Conservation (phyloP, 2,888 invertebrate species). For the Coleophora deauratella region DNA sequence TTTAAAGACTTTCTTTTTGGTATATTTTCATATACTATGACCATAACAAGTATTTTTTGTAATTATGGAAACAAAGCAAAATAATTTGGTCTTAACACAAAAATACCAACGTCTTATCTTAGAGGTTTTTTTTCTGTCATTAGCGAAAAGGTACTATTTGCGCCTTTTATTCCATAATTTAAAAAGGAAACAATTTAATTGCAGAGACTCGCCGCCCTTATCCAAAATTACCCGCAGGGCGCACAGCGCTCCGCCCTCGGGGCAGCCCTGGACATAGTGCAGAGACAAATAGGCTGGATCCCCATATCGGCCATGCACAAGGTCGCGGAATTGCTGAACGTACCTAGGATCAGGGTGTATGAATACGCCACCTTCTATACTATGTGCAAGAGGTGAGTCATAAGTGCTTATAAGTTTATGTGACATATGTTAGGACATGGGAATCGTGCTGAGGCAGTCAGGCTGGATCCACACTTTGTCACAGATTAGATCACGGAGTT, state of each 20-base stretch:
- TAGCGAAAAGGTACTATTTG: too few relatives aligned
- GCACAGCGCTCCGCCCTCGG: constrained; percentile 40
- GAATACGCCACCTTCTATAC: constrained; percentile 57
- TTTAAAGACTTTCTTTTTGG: too few relatives aligned
- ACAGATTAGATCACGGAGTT: too few relatives aligned
- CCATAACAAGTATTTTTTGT: too few relatives aligned
- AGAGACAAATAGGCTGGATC: constrained; percentile 61
- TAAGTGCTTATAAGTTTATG: neutral
- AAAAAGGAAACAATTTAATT: constrained; percentile 12
- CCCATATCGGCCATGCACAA: constrained; percentile 63
- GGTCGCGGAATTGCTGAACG: constrained; percentile 43
- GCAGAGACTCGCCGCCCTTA: constrained; percentile 45
- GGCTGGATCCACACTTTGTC: too few relatives aligned
- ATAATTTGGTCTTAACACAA: too few relatives aligned
- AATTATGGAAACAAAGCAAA: too few relatives aligned
- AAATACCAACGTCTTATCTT: too few relatives aligned
- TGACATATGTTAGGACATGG: too few relatives aligned
- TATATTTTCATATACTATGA: too few relatives aligned
- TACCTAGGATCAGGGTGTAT: constrained; percentile 57
- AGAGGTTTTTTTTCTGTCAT: too few relatives aligned
- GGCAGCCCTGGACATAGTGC: constrained; percentile 46
- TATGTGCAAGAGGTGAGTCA: constrained; percentile 46
- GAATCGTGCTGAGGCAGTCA: too few relatives aligned
- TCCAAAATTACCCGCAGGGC: constrained; percentile 52
- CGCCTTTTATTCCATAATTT: neutral